Base-by-base conservation (phyloP, 2,113 vertebrate species). In the Anarrhichthys ocellatus region DNA sequence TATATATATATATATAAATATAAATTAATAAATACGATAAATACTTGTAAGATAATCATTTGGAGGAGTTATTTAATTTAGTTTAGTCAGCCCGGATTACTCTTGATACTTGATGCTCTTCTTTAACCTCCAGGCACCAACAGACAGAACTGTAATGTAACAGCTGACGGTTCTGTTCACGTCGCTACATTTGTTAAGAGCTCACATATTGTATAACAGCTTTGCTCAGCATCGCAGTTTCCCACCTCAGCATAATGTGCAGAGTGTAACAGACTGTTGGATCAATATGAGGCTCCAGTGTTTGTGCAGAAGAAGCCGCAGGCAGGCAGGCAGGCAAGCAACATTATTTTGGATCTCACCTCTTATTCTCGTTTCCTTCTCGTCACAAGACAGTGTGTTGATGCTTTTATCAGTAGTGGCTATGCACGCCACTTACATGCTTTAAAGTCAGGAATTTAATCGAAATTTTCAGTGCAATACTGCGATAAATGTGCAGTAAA, bases 331-430 rank as follows among this genome's bases (percentile, higher is more conserved):
- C 32, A 34, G 34, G 5, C 34, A 34, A 10, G n/a, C n/a, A 75
- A 48, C 20, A 34, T 56, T 76, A 76, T 87, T 88, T 83, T 82
- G 83, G 83, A 85, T 81, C 76, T 81, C 64, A 63, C 77, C 40
- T 78, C 76, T 40, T 68, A 34, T 32, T 27, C 80, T 65, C 9
- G 54, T 82, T 17, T 46, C 44, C 42, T 46, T 46, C 44, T 46
- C 8, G 7, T 40, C 38, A 40, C 38, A 1, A 9, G 38, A 40
- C 38, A 9, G 38, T 1, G 38, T 40, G 38, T 42, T 42, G 2
- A 13, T 11, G 40, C 40, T 10, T 11, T 42, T 40, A 40, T 10
- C 38, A 40, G 9, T 34, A 9, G 38, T 42, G 10, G 9, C 40
- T 42, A 10, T 38, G 36, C 36, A 38, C 8, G 36, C 36, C 8